Conservation (phyloP, 2,888 invertebrate genomes). For the Celastrina argiolus region DNA sequence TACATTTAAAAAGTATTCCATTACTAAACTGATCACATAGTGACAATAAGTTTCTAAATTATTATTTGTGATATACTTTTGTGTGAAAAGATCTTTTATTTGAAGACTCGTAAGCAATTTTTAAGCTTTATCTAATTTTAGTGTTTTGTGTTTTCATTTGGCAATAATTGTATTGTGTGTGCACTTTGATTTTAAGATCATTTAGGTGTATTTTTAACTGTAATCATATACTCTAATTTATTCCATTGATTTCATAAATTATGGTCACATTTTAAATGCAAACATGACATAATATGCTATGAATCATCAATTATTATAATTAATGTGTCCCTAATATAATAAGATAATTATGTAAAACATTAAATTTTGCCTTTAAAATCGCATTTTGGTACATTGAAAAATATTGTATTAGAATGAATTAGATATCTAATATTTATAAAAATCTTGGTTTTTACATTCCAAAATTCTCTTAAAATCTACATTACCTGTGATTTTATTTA, state of each 20-base stretch:
- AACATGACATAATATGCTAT: neutral
- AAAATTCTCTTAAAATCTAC: constrained; percentile 39
- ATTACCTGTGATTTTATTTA: constrained; percentile 30
- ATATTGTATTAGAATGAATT: neutral
- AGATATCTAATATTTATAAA: constrained; percentile 6
- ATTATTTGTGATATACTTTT: constrained; percentile 15
- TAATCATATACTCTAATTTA: neutral
- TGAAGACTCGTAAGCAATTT: neutral
- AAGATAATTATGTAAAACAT: neutral
- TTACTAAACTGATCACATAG: neutral
- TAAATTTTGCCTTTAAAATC: neutral
- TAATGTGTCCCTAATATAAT: neutral
- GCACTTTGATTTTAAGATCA: neutral
- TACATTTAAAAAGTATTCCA: neutral
- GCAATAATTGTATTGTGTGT: neutral
- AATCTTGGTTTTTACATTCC: constrained; percentile 29
- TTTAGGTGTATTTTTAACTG: neutral
- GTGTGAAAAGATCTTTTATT: neutral
- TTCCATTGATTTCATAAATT: neutral
- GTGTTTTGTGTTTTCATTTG: constrained; percentile 2
- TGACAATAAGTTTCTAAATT: constrained; percentile 2
- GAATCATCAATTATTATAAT: neutral
- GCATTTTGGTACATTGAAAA: constrained; percentile 3
- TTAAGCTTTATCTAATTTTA: constrained; percentile 6
- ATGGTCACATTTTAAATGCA: neutral